Conservation (phyloP, 2,888 invertebrate genomes). For the Erebia epiphron region DNA sequence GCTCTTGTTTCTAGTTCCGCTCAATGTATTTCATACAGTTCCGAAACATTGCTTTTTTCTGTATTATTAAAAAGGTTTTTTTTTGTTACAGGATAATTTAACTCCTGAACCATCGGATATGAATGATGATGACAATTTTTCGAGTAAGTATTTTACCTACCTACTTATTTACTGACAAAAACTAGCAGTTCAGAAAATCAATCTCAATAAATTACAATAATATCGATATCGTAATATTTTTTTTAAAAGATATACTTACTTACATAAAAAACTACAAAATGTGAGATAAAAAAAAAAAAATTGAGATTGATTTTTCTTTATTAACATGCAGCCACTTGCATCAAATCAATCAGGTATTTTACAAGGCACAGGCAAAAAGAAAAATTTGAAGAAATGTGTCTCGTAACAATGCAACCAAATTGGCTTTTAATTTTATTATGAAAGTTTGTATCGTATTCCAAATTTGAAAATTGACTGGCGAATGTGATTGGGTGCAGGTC, state of each 20-base stretch:
- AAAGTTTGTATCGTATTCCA: slow-evolving; percentile 48
- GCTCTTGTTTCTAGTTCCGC: not conserved
- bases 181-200: slow-evolving; percentile 16
- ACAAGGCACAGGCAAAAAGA: slow-evolving; percentile 45
- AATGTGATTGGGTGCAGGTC: slow-evolving; percentile 83
- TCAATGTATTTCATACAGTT: not conserved
- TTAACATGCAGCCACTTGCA: slow-evolving; percentile 70
- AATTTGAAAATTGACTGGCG: slow-evolving; percentile 70
- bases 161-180: not conserved
- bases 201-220: slow-evolving; percentile 17
- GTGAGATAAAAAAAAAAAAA: not conserved
- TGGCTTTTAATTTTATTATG: slow-evolving; percentile 51
- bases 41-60: not conserved
- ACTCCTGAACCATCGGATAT: slow-evolving; percentile 87
- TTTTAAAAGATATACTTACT: not conserved
- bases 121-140: slow-evolving; percentile 87
- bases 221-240: no score
- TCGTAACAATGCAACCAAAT: slow-evolving; percentile 44
- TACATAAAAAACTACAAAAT: not conserved
- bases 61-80: not conserved
- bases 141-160: slow-evolving; percentile 81
- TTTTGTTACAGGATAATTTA: slow-evolving; percentile 86
- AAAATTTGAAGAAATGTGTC: slow-evolving; percentile 19
- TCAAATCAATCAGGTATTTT: slow-evolving; percentile 78
- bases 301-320: slow-evolving; percentile 26